Base-by-base conservation (phyloP, 1,140 invertebrate species). In the Zaprionus ghesquierei region DNA sequence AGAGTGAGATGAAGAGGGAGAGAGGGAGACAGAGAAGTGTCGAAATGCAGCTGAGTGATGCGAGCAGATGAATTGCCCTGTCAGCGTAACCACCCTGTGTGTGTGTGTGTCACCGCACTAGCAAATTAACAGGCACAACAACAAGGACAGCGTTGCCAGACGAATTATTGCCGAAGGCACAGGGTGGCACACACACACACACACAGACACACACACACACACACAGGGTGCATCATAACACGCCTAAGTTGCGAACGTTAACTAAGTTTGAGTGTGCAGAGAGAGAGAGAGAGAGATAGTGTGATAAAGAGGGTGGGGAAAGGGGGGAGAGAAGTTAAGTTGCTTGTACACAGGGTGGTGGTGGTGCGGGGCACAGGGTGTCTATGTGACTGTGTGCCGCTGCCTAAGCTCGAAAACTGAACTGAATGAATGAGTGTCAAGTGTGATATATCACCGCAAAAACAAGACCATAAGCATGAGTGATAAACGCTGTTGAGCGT, bases 351-450 rank as follows among this genome's bases (percentile, higher is more conserved):
- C 31, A 33, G 31, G 31, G 31, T 12, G 31, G 9, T 5, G 6
- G 8, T 9, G 33, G 33, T 1, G 12, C 3, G 33, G 33, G 27
- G 13, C 56, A 55, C 38, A 54, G 60, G 65, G 41, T 33, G 31
- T 41, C 20, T 44, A 75, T 75, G 69, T n/a, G n/a, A n/a, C n/a
- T n/a, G n/a, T n/a, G 65, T 77, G 73, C 33, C 60, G 65, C 35
- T n/a, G 35, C 35, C 35, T 41, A 41, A 41, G n/a, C 41, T 46
- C 41, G 79, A 69, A 81, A 85, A 89, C 41, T 20, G 41, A 46
- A 82, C 84, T 89, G 85, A 89, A 89, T 90, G 89, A 90, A 90
- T 90, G 89, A 90, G 84, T 90, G 89, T 90, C 89, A 90, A 90
- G 89, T 90, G 89, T 90, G 89, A 90, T 90, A 90, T 90, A 90